phyloP scores from a whole-genome alignment of 2,797 vertebrate genomes.

The Muscicapa striata region DNA sequence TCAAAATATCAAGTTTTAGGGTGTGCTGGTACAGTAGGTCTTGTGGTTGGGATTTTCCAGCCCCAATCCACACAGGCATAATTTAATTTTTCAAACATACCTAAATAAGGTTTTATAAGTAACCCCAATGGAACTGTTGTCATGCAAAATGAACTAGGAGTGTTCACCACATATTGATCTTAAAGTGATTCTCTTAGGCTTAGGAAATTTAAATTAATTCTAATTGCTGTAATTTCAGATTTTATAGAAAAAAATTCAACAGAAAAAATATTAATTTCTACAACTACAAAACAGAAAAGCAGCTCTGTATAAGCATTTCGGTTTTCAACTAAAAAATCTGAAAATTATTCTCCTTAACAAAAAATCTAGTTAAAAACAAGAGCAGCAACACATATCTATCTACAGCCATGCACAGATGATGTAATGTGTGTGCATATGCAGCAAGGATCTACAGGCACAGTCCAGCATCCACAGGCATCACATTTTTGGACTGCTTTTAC shows the following conservation, averaged over 20 bases:
- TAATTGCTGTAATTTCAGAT: not conserved
- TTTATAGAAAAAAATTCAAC: not conserved
- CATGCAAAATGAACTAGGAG: not conserved
- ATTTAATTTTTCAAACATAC: not conserved
- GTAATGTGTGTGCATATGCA: not conserved
- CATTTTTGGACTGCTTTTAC: not conserved
- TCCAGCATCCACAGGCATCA: not conserved
- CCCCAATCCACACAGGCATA: rapidly evolving
- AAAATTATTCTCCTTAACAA: not conserved
- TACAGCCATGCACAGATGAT: not conserved
- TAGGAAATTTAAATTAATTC: not conserved
- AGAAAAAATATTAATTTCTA: not conserved
- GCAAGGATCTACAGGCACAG: not conserved
- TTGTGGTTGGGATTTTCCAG: not conserved
- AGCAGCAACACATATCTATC: not conserved
- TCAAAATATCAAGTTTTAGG: not conserved
- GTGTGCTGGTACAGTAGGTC: not conserved
- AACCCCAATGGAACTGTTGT: not conserved
- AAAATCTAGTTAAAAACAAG: not conserved
- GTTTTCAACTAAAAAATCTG: not conserved
- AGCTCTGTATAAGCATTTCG: not conserved
- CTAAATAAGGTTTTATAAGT: not conserved
- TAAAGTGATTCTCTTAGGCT: not conserved
- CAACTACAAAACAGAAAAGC: not conserved
- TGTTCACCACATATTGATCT: not conserved